Evolutionary conservation across 2,888 invertebrate species (phyloP).

Genomic region (Argynnis bischoffii): DNA sequence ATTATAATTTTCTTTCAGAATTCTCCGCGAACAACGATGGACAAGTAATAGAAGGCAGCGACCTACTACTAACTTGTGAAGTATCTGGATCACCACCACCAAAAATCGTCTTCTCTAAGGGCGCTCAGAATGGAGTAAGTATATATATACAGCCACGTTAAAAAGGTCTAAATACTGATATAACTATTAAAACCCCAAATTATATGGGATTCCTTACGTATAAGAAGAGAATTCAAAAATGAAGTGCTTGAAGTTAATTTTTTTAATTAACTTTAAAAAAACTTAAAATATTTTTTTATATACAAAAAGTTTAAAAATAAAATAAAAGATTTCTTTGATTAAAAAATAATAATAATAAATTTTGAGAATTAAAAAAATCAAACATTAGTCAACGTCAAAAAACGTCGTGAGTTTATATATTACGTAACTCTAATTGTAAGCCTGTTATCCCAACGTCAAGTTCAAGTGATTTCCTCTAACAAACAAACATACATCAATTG

Average conservation of each 20-base stretch:
- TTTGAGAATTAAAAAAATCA: not conserved
- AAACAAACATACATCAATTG: slow-evolving; percentile 30
- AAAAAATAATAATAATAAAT: no score
- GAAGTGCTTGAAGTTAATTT: no score
- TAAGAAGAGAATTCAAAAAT: no score
- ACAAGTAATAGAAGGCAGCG: slow-evolving; percentile 50
- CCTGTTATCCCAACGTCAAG: slow-evolving; percentile 24
- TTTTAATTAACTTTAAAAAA: no score
- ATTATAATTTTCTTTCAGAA: slow-evolving; percentile 44
- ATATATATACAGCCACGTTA: no score
- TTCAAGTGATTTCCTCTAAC: slow-evolving; percentile 26
- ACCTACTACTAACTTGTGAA: slow-evolving; percentile 58
- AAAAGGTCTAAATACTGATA: no score
- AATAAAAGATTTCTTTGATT: no score
- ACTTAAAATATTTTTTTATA: no score
- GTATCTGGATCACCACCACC: slow-evolving; percentile 61
- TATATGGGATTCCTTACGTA: no score
- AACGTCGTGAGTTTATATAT: not conserved
- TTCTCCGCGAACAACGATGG: slow-evolving; percentile 56
- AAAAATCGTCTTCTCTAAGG: slow-evolving; percentile 62
- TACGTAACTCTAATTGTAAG: slow-evolving; percentile 7
- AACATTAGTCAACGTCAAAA: no score
- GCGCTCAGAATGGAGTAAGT: slow-evolving; percentile 51
- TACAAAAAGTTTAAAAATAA: no score
- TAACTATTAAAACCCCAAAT: no score